Evolutionary conservation across 2,797 vertebrate genomes (phyloP).

Genomic region (Coccyzus lansbergi): DNA sequence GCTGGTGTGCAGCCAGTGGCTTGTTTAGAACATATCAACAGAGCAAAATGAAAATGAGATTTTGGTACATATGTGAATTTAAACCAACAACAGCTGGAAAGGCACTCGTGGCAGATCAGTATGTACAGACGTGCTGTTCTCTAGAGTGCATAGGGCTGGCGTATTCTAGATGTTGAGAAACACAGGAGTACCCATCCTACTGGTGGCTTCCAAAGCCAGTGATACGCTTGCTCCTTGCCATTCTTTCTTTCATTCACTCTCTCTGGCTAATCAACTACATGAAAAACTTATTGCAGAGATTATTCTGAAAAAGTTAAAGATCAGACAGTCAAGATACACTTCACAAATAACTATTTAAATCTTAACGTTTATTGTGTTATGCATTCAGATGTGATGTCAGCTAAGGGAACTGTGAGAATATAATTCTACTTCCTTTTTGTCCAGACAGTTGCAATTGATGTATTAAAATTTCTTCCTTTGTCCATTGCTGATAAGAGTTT

Average conservation of each 20-base stretch:
- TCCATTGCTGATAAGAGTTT: not conserved
- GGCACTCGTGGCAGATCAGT: not conserved
- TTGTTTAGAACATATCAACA: not conserved
- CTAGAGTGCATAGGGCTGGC: not conserved
- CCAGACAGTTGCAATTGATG: not conserved
- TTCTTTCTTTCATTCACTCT: not conserved
- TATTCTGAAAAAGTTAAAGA: not conserved
- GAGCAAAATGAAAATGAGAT: not conserved
- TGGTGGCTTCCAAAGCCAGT: not conserved
- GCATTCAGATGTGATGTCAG: not conserved
- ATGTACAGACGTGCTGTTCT: not conserved
- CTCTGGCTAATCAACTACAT: not conserved
- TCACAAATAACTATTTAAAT: not conserved
- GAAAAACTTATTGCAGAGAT: not conserved
- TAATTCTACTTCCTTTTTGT: not conserved
- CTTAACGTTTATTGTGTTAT: not conserved
- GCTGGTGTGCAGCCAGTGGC: not conserved
- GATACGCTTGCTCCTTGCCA: fast-evolving
- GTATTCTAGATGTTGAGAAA: not conserved
- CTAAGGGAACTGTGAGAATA: not conserved
- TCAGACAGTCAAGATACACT: not conserved
- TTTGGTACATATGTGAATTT: not conserved
- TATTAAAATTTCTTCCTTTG: not conserved
- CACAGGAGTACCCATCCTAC: not conserved
- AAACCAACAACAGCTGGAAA: not conserved